Conservation (phyloP, 2,888 invertebrate species). For the Teleiodes luculella region DNA sequence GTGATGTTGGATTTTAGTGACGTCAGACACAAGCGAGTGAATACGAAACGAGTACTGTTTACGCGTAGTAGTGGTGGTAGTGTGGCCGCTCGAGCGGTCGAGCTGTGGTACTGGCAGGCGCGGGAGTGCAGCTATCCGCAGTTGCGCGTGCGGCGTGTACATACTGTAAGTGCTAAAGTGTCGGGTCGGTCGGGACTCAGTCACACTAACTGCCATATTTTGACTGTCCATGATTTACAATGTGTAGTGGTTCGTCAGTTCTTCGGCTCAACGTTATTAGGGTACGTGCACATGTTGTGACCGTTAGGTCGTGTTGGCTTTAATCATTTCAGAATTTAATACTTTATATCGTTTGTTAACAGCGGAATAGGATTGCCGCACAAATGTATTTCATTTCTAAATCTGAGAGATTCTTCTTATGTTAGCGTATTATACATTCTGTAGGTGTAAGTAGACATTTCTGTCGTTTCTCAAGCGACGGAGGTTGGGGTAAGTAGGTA, state of each 20-base stretch:
- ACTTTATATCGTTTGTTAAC: conserved; percentile 25
- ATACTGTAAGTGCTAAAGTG: neutral
- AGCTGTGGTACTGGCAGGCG: no score
- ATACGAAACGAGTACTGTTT: no score
- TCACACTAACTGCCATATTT: conserved; percentile 51
- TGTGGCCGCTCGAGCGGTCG: no score
- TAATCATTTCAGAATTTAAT: conserved; percentile 34
- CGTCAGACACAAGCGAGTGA: no score
- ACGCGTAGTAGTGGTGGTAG: no score
- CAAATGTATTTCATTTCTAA: conserved; percentile 45
- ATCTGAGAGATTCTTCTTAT: conserved; percentile 48
- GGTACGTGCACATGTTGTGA: conserved; percentile 5
- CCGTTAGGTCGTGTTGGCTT: conserved; percentile 37
- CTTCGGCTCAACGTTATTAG: conserved; percentile 37
- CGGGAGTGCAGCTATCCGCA: no score
- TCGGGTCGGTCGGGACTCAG: conserved; percentile 17
- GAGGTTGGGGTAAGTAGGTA: conserved; percentile 11
- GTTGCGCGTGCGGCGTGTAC: neutral
- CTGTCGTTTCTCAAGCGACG: conserved; percentile 30
- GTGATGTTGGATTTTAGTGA: no score
- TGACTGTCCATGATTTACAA: conserved; percentile 41
- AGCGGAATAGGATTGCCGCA: conserved; percentile 46
- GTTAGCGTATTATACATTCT: conserved; percentile 24
- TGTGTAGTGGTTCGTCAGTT: conserved; percentile 21
- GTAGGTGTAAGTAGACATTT: conserved; percentile 22